Conservation (phyloP, 2,113 vertebrate species). For the Loxodonta africana region DNA sequence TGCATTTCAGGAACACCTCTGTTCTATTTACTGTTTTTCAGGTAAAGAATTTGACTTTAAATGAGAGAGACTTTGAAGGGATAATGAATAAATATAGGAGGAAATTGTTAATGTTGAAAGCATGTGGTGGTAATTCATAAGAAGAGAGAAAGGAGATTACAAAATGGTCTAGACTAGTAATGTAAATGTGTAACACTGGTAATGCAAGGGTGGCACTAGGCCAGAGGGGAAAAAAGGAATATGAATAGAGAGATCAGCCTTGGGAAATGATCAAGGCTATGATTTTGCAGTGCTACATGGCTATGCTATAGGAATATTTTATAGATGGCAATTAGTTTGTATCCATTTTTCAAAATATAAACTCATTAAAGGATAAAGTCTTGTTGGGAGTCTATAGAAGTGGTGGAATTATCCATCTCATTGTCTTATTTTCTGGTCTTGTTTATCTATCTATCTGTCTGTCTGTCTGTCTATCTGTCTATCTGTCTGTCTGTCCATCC, state of each 20-base stretch:
- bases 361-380: background rate
- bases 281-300: background rate
- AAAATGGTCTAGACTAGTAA: background rate
- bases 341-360: background rate
- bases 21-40: conserved; percentile 49
- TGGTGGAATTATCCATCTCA: background rate
- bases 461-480: background rate
- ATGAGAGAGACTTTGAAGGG: conserved; percentile 54
- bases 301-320: background rate
- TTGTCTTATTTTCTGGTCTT: background rate
- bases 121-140: conserved; percentile 31
- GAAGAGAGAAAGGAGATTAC: conserved; percentile 12
- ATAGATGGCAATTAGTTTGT: background rate
- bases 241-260: background rate
- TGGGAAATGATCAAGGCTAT: background rate
- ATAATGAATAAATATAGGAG: conserved; percentile 56
- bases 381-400: background rate
- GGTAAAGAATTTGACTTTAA: conserved; percentile 65
- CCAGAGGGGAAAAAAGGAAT: background rate
- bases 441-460: background rate
- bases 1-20: conserved; percentile 58
- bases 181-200: background rate
- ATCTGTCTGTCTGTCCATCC: background rate
- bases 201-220: background rate
- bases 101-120: conserved; percentile 23